A percentile compares a stretch with the other conserved stretches of the same genome.
Conservation (phyloP, 2,113 vertebrate genomes). For the Oenanthe melanoleuca region DNA sequence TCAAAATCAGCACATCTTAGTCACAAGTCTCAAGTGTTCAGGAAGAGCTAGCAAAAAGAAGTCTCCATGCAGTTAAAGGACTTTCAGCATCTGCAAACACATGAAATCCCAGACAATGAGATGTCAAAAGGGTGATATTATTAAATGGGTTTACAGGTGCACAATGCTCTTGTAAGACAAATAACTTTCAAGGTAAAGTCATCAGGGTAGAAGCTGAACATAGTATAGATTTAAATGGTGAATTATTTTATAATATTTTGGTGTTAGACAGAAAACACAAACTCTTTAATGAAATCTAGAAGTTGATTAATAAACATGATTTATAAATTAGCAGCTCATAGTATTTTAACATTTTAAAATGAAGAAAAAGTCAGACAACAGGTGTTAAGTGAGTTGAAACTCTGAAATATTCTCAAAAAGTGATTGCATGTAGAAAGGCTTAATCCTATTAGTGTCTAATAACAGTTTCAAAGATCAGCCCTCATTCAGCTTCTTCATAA, state of each 20-base stretch:
- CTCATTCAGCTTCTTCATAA: background rate
- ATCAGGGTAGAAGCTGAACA: too few species aligned
- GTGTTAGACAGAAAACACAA: too few species aligned
- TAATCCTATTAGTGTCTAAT: background rate
- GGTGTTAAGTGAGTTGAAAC: background rate
- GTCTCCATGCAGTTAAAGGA: background rate
- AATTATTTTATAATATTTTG: too few species aligned
- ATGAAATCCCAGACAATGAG: too few species aligned
- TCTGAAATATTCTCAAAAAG: background rate
- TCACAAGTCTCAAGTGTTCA: background rate
- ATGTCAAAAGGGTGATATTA: too few species aligned
- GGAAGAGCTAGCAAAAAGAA: background rate
- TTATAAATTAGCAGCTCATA: background rate
- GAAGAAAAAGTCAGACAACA: background rate
- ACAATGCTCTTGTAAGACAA: too few species aligned
- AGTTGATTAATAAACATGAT: too few species aligned
- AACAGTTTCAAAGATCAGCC: background rate
- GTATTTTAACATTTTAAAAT: background rate
- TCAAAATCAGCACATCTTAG: background rate
- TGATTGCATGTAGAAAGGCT: background rate
- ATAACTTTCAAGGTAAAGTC: too few species aligned
- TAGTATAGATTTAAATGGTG: too few species aligned
- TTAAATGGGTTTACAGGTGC: too few species aligned
- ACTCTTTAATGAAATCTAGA: too few species aligned
- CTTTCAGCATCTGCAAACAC: too few species aligned